Conservation (phyloP, 2,888 invertebrate species). For the Petrolisthes manimaculis region DNA sequence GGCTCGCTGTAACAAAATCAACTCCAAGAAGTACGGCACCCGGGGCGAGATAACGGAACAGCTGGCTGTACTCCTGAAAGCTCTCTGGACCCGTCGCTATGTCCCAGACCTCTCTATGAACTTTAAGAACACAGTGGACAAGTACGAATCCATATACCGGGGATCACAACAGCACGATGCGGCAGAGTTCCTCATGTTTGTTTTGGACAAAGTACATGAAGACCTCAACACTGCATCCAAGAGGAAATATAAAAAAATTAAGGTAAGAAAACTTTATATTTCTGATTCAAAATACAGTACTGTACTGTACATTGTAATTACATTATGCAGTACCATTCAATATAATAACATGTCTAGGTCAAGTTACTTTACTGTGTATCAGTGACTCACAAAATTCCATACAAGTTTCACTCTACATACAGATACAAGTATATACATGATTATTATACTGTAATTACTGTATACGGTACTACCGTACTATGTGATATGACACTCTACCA, state of each 20-base stretch:
- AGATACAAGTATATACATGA: too few relatives aligned
- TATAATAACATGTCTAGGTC: not conserved
- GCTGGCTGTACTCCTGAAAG: conserved; percentile 87
- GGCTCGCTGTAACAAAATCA: conserved; percentile 83
- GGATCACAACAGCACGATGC: conserved; percentile 93
- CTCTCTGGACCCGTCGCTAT: conserved; percentile 93
- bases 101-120: conserved; percentile 88
- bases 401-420: too few relatives aligned
- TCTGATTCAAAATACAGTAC: not conserved
- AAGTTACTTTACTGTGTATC: too few relatives aligned
- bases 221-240: conserved; percentile 94
- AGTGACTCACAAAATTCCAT: too few relatives aligned
- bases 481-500: too few relatives aligned
- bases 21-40: conserved; percentile 92
- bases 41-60: conserved; percentile 93
- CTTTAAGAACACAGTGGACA: conserved; percentile 89
- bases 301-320: too few relatives aligned
- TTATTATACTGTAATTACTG: too few relatives aligned
- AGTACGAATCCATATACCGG: conserved; percentile 90
- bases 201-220: conserved; percentile 96
- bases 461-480: too few relatives aligned
- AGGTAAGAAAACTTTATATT: conserved; percentile 74
- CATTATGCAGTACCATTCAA: not conserved
- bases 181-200: conserved; percentile 95
- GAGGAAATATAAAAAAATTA: conserved; percentile 91